These are phyloP conservation scores for Nesidiocoris tenuis DNA, from an alignment of 2,888 invertebrate genomes.

Conservation along the genomic window DNA sequence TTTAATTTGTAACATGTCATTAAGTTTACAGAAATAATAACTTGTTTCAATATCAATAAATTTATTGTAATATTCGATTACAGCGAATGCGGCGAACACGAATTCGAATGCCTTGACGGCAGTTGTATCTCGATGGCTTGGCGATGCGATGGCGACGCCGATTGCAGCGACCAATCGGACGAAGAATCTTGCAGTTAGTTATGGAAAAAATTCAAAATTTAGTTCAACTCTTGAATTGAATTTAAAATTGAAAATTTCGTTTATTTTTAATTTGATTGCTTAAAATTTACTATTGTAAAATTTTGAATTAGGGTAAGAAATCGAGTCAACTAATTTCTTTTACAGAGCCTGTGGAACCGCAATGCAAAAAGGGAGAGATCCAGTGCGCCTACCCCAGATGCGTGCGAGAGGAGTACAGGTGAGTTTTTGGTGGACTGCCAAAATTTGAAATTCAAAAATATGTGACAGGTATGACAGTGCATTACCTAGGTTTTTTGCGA, in stretches of 20 bases:
- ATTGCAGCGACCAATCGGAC: conserved; percentile 77
- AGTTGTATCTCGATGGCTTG: conserved; percentile 72
- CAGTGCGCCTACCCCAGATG: conserved; percentile 72
- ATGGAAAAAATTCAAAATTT: not conserved
- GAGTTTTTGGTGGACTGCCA: too few relatives aligned
- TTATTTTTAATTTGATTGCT: not conserved
- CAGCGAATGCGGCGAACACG: conserved; percentile 58
- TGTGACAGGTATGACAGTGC: too few relatives aligned
- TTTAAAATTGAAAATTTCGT: not conserved
- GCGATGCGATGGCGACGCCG: conserved; percentile 78
- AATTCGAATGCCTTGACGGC: conserved; percentile 76
- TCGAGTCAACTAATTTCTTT: too few relatives aligned
- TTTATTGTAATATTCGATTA: not conserved
- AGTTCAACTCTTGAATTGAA: not conserved
- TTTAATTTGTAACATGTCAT: not conserved
- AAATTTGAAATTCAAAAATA: too few relatives aligned
- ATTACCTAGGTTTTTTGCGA: too few relatives aligned
- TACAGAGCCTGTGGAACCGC: conserved; percentile 52
- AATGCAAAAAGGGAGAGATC: conserved; percentile 71
- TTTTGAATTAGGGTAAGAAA: too few relatives aligned
- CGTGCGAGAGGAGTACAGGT: conserved; percentile 65
- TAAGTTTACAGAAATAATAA: not conserved
- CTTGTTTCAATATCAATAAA: not conserved
- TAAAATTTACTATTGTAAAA: too few relatives aligned
- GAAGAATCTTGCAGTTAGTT: conserved; percentile 56